Base-by-base conservation (phyloP, 2,888 invertebrate genomes). In the Epiblema foenella region DNA sequence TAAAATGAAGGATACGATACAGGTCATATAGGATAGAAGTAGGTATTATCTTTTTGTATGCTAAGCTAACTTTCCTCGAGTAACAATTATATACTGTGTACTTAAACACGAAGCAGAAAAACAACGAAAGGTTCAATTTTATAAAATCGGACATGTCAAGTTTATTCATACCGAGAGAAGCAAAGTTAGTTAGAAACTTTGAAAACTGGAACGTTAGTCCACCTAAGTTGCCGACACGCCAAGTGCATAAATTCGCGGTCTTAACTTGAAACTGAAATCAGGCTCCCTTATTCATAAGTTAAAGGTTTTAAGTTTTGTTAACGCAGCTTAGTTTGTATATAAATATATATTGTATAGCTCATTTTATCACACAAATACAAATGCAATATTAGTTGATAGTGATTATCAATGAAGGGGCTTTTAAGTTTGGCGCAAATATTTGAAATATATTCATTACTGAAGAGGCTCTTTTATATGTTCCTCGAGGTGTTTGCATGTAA, bases 141-240 rank as follows among this genome's bases (percentile, higher is more conserved):
- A 8, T 20, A 17, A 51, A 42, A 59, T 42, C 20, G 1, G 59
- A 9, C 59, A 10, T 59, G 20, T 20, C 15, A 20, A 15, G 39
- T 59, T 56, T 42, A 24, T 42, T 59, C 18, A 58, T 3, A 37
- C 18, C 12, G 18, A 39, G 39, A 20, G 56, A 29, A 42, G 18
- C 20, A 10, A 59, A 24, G 24, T 24, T 24, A 20, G 15, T 15
- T 20, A 8, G 15, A 8, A 59, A 42, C 59, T 59, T 59, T 59
- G 59, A 42, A 60, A 60, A 60, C 46, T 60, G 60, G 24, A 46
- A 17, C 60, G 39, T 42, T 59, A 24, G 60, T 46, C 24, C n/a
- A 17, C 17, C 3, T 49, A 11, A 62, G 24, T 60, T 46, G 37
- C 11, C 18, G 20, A 10, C 10, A 59, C 39, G 24, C 20, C 29